phyloP scores from a whole-genome alignment of 2,888 invertebrate species.

The Sarcophaga caerulescens region DNA sequence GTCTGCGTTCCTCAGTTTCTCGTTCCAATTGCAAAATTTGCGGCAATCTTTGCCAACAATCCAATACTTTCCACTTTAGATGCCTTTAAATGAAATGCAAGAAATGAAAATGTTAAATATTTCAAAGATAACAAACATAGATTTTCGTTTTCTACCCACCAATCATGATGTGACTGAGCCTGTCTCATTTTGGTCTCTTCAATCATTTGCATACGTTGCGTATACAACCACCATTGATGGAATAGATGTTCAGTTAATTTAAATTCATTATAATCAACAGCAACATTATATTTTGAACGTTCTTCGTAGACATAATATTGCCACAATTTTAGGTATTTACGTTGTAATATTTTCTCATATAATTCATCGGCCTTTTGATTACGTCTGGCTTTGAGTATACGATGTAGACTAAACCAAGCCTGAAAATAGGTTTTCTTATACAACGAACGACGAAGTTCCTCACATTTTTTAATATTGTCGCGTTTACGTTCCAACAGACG shows the following conservation, averaged over 20 bases:
- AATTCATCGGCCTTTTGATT: conserved; percentile 83
- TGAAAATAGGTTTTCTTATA: conserved; percentile 82
- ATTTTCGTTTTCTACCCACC: conserved; percentile 71
- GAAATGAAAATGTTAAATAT: neutral
- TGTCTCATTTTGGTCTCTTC: conserved; percentile 81
- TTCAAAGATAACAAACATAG: neutral
- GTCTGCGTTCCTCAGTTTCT: conserved; percentile 86
- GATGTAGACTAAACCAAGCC: conserved; percentile 83
- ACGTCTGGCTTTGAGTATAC: conserved; percentile 82
- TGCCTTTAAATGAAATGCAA: conserved; percentile 74
- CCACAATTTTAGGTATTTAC: conserved; percentile 82
- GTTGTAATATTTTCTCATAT: conserved; percentile 82
- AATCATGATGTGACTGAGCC: conserved; percentile 80
- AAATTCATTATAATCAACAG: conserved; percentile 87
- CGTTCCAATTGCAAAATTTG: conserved; percentile 85
- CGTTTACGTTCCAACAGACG: conserved; percentile 77
- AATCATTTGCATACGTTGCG: conserved; percentile 81
- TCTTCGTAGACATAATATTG: conserved; percentile 75
- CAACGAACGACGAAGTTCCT: conserved; percentile 81
- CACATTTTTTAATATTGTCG: conserved; percentile 81
- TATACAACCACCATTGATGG: conserved; percentile 82
- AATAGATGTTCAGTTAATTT: conserved; percentile 83
- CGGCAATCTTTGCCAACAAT: conserved; percentile 86
- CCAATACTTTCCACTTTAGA: conserved; percentile 81
- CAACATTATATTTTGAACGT: conserved; percentile 85